These are phyloP conservation scores for Phortica variegata DNA, from an alignment of 1,140 invertebrate species.

Conservation along the genomic window DNA sequence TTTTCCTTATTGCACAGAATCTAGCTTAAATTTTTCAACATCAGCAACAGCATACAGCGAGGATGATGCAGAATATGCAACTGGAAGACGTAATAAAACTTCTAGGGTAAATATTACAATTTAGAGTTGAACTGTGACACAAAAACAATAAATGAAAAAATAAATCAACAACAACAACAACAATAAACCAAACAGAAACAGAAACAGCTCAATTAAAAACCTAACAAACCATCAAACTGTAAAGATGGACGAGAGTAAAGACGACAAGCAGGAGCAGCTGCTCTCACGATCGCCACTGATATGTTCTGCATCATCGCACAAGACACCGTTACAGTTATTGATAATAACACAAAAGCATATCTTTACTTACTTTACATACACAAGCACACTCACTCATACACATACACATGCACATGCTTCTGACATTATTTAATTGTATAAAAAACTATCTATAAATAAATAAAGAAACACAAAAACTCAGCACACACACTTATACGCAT, in stretches of 20 bases:
- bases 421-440: background rate
- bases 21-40: slow-evolving; percentile 58
- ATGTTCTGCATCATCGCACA: slow-evolving; percentile 21
- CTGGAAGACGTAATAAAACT: slow-evolving; percentile 60
- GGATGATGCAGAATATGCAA: slow-evolving; percentile 60
- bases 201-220: slow-evolving; percentile 8
- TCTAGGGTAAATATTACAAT: slow-evolving; percentile 59
- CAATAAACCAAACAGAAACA: slow-evolving; percentile 17
- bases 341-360: too few relatives aligned
- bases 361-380: too few relatives aligned
- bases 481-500: slow-evolving; percentile 18
- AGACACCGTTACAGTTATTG: too few relatives aligned
- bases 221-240: background rate
- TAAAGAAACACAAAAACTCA: too few relatives aligned
- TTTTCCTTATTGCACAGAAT: slow-evolving; percentile 58
- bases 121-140: slow-evolving; percentile 34
- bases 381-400: slow-evolving; percentile 20
- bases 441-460: too few relatives aligned
- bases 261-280: background rate
- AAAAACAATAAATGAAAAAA: slow-evolving; percentile 10
- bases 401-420: slow-evolving; percentile 17
- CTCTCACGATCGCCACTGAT: background rate
- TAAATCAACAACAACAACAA: slow-evolving; percentile 16
- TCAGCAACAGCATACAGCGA: slow-evolving; percentile 60
- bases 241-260: slow-evolving; percentile 1